Evolutionary conservation across 2,888 invertebrate genomes (phyloP).

Genomic region (Xanthostigma xanthostigma): DNA sequence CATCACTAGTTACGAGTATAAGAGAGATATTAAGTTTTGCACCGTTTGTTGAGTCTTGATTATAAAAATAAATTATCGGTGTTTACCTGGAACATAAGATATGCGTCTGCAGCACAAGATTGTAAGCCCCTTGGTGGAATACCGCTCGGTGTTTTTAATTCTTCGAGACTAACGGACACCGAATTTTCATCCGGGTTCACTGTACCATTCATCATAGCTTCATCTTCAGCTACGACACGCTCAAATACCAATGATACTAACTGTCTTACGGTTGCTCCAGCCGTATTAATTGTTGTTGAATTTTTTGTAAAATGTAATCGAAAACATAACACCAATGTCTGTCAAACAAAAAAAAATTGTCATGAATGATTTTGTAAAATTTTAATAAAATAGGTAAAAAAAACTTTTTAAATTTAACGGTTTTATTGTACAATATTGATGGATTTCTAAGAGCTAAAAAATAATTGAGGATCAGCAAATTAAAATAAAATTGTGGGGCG

Average conservation of each 20-base stretch:
- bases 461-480: no score
- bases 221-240: slow-evolving; percentile 61
- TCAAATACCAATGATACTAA: slow-evolving; percentile 86
- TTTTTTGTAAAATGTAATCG: slow-evolving; percentile 93
- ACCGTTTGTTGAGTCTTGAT: not conserved
- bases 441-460: no score
- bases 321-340: slow-evolving; percentile 91
- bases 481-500: no score
- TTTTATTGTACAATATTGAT: no score
- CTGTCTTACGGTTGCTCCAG: slow-evolving; percentile 94
- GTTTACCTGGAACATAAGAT: slow-evolving; percentile 75
- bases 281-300: slow-evolving; percentile 89
- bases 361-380: not conserved
- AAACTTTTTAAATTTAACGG: no score
- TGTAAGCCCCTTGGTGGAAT: slow-evolving; percentile 69
- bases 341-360: slow-evolving; percentile 18
- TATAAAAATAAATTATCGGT: not conserved
- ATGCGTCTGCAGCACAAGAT: slow-evolving; percentile 87
- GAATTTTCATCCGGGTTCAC: slow-evolving; percentile 13
- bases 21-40: not conserved
- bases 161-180: slow-evolving; percentile 54
- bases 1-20: slow-evolving; percentile 1
- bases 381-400: no score
- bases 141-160: slow-evolving; percentile 59
- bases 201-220: slow-evolving; percentile 25